Base-by-base conservation (phyloP, 2,113 vertebrate genomes). In the Halichoeres trimaculatus region DNA sequence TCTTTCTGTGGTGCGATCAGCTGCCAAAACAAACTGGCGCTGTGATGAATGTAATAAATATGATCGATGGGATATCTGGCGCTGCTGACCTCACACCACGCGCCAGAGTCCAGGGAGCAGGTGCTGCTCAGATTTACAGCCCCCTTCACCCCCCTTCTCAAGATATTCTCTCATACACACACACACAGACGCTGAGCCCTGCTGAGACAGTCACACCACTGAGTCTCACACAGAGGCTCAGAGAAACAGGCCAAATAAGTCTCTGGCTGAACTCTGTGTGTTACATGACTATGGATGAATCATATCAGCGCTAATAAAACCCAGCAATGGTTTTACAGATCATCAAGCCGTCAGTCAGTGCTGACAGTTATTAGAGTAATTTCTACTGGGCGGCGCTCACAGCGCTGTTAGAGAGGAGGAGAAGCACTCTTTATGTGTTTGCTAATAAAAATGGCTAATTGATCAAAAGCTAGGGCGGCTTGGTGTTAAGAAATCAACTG, bases 21-120 rank as follows among this genome's bases (percentile, higher is more conserved):
- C 91, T 93, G 91, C 88, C 90, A 93, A 93, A 93, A 92, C 92
- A 94, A 91, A 92, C 85, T 58, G 84, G 60, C 19, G 75, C 90
- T 85, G 90, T 76, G 91, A 91, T 89, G 88, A 90, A 85, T 75
- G 78, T 86, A 86, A 92, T 91, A 93, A 94, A 94, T 89, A 89
- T 93, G 90, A 92, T 90, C 75, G 84, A 93, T 90, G 83, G 89
- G 84, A 85, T 86, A 90, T 92, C 78, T 78, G 81, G 72, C 54
- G 77, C 73, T 63, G 85, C 77, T 94, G 93, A 93, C 92, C 92
- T 91, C 91, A 90, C 91, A 89, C 88, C 87, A 81, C 62, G 83
- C 34, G 70, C 74, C 81, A 47, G 85, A 78, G 91, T 78, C 76
- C 62, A 67, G 87, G 85, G 88, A 91, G 87, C 93, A 93, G 91